phyloP scores from a whole-genome alignment of 2,888 invertebrate genomes.

The Cactoblastis cactorum region DNA sequence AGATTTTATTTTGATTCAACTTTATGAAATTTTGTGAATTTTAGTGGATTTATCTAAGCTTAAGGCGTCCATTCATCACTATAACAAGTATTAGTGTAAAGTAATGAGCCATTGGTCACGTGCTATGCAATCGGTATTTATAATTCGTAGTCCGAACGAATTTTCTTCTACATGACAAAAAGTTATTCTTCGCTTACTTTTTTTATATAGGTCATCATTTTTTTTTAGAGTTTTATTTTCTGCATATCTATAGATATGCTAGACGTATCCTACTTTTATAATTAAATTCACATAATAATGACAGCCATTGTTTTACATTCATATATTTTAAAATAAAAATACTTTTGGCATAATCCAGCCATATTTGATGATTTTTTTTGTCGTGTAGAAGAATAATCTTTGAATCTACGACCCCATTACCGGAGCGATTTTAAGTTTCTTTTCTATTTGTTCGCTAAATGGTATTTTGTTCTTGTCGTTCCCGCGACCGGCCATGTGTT shows the following conservation, averaged over 20 bases:
- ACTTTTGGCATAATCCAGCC: background rate
- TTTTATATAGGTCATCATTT: too few species aligned
- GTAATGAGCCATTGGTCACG: background rate
- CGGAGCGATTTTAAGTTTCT: constrained; percentile 10
- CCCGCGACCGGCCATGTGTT: constrained; percentile 38
- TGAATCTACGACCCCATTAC: background rate
- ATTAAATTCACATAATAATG: too few species aligned
- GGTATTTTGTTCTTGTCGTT: constrained; percentile 49
- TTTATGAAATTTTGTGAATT: background rate
- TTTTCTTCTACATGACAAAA: background rate
- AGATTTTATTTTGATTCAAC: background rate
- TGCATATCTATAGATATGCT: too few species aligned
- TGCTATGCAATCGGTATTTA: constrained; percentile 28
- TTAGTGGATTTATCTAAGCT: background rate
- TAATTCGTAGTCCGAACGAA: constrained; percentile 30
- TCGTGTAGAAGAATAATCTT: background rate
- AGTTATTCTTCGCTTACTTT: background rate
- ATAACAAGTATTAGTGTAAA: constrained; percentile 13
- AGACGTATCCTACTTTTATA: too few species aligned
- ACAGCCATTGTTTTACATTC: too few species aligned
- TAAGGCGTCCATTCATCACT: constrained; percentile 10
- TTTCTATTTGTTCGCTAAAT: constrained; percentile 17
- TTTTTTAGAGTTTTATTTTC: too few species aligned
- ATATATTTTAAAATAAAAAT: too few species aligned
- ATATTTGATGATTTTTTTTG: background rate